A percentile compares a stretch with the other conserved stretches of the same genome.
Evolutionary conservation across 1,140 invertebrate species (phyloP).

Genomic region (Heliconius himera): DNA sequence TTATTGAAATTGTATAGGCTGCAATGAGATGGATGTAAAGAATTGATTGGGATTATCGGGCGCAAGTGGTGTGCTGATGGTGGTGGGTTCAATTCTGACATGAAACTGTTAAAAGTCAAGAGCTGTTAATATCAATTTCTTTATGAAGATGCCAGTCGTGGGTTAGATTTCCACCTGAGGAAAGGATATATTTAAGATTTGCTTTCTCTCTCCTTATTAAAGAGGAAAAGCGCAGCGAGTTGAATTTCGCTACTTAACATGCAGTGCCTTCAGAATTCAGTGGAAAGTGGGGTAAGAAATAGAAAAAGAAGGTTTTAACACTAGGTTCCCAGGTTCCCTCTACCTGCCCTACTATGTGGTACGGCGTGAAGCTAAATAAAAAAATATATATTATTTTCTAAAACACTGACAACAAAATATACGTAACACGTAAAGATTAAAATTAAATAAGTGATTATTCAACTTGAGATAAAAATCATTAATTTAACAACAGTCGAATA

Average conservation of each 20-base stretch:
- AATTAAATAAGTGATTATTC: neutral
- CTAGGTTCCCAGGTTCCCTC: too few species aligned
- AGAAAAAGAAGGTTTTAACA: neutral
- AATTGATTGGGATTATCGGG: neutral
- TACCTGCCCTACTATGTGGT: too few species aligned
- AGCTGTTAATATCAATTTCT: too few species aligned
- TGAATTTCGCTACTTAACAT: neutral
- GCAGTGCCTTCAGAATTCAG: neutral
- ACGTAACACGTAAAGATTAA: neutral
- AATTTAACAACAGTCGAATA: conserved; percentile 1
- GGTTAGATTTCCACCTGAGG: too few species aligned
- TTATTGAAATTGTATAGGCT: neutral
- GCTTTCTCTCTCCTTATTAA: too few species aligned
- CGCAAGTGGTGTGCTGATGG: neutral
- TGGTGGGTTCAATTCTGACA: neutral
- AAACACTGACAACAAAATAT: neutral
- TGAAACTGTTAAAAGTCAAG: too few species aligned
- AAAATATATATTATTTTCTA: neutral
- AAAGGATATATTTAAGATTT: too few species aligned
- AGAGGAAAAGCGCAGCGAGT: neutral
- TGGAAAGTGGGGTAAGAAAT: too few species aligned
- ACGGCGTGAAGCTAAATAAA: neutral
- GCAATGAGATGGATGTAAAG: too few species aligned
- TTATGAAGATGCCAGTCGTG: too few species aligned
- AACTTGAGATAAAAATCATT: neutral